Conservation (phyloP, 2,113 vertebrate genomes). For the Rhinoderma darwinii region DNA sequence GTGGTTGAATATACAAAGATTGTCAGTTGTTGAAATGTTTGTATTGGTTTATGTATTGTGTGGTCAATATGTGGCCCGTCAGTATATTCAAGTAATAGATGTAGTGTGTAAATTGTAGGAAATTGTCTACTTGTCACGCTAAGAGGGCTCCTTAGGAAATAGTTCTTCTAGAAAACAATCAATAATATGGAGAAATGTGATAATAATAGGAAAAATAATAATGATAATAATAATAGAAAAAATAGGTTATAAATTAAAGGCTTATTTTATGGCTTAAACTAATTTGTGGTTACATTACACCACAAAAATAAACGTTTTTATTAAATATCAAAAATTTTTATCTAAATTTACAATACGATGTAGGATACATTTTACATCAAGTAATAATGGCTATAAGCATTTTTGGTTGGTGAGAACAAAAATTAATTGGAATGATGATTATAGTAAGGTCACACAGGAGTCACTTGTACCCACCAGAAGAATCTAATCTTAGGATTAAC, state of each 20-base stretch:
- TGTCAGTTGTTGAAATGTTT: background rate
- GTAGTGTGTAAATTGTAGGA: background rate
- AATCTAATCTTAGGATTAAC: too few species aligned
- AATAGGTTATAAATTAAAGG: background rate
- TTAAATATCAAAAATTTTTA: background rate
- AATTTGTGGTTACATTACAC: background rate
- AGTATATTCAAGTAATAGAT: background rate
- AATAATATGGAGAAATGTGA: background rate
- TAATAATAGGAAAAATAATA: background rate
- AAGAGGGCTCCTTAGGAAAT: background rate
- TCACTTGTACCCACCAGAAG: too few species aligned
- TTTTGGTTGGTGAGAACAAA: background rate
- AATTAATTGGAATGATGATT: too few species aligned
- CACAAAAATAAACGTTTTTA: background rate
- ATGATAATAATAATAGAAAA: too few species aligned
- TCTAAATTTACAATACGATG: background rate
- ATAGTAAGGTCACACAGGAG: too few species aligned
- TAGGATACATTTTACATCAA: background rate
- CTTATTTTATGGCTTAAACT: background rate
- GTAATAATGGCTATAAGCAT: background rate
- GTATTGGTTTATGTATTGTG: background rate
- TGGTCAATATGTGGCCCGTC: background rate
- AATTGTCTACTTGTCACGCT: background rate
- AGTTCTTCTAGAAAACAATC: background rate
- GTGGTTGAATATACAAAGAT: background rate